Conservation (phyloP, 2,113 vertebrate species). For the Ploceus nigricollis region DNA sequence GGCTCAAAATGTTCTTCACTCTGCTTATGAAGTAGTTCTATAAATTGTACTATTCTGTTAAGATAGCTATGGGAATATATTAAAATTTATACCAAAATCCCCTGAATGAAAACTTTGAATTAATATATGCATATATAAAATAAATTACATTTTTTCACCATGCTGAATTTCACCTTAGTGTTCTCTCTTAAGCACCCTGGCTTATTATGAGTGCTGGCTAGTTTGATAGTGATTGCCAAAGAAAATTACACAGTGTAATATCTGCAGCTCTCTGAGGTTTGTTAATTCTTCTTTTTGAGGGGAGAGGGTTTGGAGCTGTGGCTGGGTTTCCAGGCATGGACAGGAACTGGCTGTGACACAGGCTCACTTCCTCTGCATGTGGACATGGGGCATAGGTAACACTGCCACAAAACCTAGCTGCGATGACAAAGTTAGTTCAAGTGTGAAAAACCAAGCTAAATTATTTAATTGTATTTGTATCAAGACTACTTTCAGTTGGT, state of each 20-base stretch:
- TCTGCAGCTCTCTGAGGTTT: neutral
- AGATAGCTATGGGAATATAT: neutral
- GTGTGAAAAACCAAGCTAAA: neutral
- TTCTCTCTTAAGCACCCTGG: neutral
- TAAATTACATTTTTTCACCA: neutral
- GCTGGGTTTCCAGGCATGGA: neutral
- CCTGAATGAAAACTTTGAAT: neutral
- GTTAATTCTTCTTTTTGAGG: neutral
- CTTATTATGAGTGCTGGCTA: neutral
- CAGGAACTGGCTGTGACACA: neutral
- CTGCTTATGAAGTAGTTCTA: neutral
- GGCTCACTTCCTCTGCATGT: neutral
- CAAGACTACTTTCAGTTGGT: neutral
- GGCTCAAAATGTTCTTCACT: neutral
- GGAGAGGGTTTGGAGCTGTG: neutral
- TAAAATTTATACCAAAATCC: neutral
- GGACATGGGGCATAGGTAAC: fast-evolving
- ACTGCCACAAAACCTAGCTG: neutral
- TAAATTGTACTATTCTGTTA: neutral
- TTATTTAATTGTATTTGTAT: neutral
- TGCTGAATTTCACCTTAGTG: neutral
- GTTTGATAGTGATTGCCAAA: neutral
- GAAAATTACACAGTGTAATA: neutral
- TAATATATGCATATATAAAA: neutral
- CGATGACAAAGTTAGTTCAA: neutral